A percentile compares a stretch with the other conserved stretches of the same genome.
Evolutionary conservation across 2,888 invertebrate species (phyloP).

Genomic region (Helleia helle): DNA sequence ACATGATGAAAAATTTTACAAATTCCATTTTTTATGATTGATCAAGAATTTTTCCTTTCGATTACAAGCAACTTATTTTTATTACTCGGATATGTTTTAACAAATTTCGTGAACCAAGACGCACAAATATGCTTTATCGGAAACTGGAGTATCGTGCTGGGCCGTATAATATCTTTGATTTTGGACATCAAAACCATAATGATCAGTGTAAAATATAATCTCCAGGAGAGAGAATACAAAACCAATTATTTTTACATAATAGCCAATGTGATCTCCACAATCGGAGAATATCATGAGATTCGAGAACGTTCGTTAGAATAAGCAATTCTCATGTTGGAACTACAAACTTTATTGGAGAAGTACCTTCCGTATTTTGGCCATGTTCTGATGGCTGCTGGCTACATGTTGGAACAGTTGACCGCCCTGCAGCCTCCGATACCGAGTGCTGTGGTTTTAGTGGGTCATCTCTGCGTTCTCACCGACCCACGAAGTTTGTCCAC

Average conservation of each 20-base stretch:
- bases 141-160: constrained; percentile 28
- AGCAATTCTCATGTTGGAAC: constrained; percentile 28
- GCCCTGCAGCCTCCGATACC: constrained; percentile 40
- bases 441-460: constrained; percentile 47
- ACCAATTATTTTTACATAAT: constrained; percentile 30
- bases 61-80: constrained; percentile 29
- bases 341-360: constrained; percentile 23
- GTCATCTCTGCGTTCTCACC: constrained; percentile 43
- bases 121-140: constrained; percentile 21
- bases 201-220: not conserved
- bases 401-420: constrained; percentile 44
- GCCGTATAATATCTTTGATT: constrained; percentile 25
- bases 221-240: constrained; percentile 8
- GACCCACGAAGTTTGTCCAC: constrained; percentile 36
- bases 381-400: constrained; percentile 49
- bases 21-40: constrained; percentile 19
- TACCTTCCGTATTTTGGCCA: constrained; percentile 50
- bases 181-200: constrained; percentile 9
- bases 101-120: constrained; percentile 22
- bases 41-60: constrained; percentile 28
- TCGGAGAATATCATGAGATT: constrained; percentile 34
- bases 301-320: constrained; percentile 13
- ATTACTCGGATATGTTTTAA: constrained; percentile 29
- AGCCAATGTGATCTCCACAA: constrained; percentile 31
- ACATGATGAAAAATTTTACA: too few species aligned